Base-by-base conservation (phyloP, 2,797 vertebrate genomes). In the Diceros bicornis region DNA sequence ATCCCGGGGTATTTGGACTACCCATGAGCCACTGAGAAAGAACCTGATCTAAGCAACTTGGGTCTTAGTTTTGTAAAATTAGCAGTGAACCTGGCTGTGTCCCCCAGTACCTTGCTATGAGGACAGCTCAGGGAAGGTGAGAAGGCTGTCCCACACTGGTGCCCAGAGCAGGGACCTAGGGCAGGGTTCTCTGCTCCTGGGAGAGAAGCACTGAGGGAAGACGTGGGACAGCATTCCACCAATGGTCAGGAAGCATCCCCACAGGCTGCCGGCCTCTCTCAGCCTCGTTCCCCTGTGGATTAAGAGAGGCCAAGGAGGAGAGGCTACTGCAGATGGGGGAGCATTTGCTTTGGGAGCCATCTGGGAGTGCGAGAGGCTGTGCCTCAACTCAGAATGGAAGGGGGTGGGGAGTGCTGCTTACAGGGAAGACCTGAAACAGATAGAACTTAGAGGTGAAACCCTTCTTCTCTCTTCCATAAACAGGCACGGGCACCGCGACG, bases 371-470 rank as follows among this genome's bases (percentile, higher is more conserved):
- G 8, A 23, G 18, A 59, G n/a, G 62, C 37, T 44, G 41, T 18
- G 55, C 20, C 23, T 37, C 44, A 10, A 0, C 20, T 32, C 9
- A 55, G 59, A 23, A 37, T 2, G 44, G 47, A 64, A 16, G 61
- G 0, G 17, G 34, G 32, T 1, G 3, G 64, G 20, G 75, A n/a
- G 61, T 29, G 41, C 14, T 94, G 98, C 99, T 0, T 99, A 99
- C 99, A 20, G 99, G 99, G 83, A 99, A 99, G 98, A 99, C 99
- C 99, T 99, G 99, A 98, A 99, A 99, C 97, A 99, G 37, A 95
- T 99, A 98, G 78, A 99, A 92, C 21, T 97, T 99, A 66, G 99
- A 98, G 85, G 98, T 97, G 97, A 99, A 99, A 47, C 99, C 98
- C 91, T 99, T 99, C 98, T 99, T 99, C 87, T 97, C 96, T 97